phyloP scores from a whole-genome alignment of 2,797 vertebrate species.

The Dendrocincla tyrannina region DNA sequence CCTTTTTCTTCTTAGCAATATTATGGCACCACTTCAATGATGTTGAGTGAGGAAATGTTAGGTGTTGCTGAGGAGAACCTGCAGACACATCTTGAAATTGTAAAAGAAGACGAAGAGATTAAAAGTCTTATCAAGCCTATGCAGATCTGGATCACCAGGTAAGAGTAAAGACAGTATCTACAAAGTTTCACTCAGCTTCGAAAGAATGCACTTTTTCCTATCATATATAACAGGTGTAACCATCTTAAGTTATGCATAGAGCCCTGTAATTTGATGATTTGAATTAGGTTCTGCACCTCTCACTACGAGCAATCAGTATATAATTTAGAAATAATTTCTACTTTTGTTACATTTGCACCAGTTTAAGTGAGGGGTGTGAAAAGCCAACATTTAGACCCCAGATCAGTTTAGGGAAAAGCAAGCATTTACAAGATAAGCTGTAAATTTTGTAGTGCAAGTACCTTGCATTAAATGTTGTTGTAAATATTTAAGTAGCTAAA shows the following conservation, averaged over 20 bases:
- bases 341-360: background rate
- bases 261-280: background rate
- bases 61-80: constrained; percentile 86
- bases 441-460: background rate
- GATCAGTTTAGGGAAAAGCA: background rate
- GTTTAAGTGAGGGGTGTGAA: background rate
- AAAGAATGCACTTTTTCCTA: background rate
- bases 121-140: constrained; percentile 72
- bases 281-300: background rate
- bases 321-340: background rate
- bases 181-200: background rate
- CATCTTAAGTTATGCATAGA: background rate
- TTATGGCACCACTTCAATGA: constrained; percentile 82
- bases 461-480: background rate
- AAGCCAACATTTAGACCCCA: background rate
- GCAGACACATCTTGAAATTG: constrained; percentile 45
- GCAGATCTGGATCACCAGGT: constrained; percentile 92
- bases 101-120: constrained; percentile 71
- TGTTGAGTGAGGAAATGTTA: constrained; percentile 80
- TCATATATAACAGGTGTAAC: background rate
- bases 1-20: constrained; percentile 78
- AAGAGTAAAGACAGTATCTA: background rate
- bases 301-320: background rate
- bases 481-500: background rate
- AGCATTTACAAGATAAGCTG: background rate